phyloP scores from a whole-genome alignment of 1,140 invertebrate genomes.

The Diachasma alloeum region DNA sequence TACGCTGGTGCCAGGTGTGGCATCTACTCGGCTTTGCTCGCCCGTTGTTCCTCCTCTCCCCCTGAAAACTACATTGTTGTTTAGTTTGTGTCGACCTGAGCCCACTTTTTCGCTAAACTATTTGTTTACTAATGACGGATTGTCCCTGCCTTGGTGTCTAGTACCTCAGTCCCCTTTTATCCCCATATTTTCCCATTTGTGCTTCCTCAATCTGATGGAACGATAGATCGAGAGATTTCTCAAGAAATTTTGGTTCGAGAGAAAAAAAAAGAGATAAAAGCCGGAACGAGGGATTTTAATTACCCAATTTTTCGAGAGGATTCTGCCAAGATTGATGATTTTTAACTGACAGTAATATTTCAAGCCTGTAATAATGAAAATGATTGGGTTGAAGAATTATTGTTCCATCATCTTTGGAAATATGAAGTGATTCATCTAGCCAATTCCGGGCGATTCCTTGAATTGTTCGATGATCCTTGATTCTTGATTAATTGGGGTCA shows the following conservation, averaged over 20 bases:
- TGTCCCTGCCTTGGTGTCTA: constrained; percentile 41
- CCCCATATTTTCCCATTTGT: neutral
- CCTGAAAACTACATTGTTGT: constrained; percentile 43
- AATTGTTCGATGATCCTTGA: constrained; percentile 21
- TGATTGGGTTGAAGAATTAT: constrained; percentile 9
- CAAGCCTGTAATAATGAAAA: constrained; percentile 4
- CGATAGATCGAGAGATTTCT: no score
- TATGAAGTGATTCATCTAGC: neutral
- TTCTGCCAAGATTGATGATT: neutral
- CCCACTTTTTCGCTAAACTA: constrained; percentile 44
- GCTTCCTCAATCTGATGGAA: neutral
- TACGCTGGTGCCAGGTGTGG: constrained; percentile 28
- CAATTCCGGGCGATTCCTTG: neutral
- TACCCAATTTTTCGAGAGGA: neutral
- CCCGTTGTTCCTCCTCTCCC: constrained; percentile 22
- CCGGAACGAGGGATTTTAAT: neutral
- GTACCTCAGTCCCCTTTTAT: neutral
- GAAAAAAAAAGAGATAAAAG: neutral
- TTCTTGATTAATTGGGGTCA: constrained; percentile 21
- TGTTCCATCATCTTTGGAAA: neutral
- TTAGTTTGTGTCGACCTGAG: constrained; percentile 44
- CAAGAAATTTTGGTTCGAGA: no score
- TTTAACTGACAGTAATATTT: neutral
- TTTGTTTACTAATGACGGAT: constrained; percentile 58
- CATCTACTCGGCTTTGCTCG: constrained; percentile 15